phyloP scores from a whole-genome alignment of 2,888 invertebrate species.

The Hemistola chrysoprasaria region DNA sequence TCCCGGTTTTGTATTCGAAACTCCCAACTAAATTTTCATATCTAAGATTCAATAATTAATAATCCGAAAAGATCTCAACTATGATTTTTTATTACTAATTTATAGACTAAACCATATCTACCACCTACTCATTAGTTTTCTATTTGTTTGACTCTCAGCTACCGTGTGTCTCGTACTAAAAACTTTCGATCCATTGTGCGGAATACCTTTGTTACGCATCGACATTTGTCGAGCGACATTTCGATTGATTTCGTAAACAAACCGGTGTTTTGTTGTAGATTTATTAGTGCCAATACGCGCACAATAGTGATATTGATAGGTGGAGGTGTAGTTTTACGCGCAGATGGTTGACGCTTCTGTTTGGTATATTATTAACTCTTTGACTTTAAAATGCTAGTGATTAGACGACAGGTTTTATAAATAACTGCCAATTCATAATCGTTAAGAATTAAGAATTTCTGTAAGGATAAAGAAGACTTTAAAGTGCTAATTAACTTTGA shows the following conservation, averaged over 20 bases:
- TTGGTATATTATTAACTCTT: slow-evolving; percentile 13
- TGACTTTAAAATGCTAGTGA: background rate
- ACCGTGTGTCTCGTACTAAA: slow-evolving; percentile 51
- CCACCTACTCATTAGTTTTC: too few species aligned
- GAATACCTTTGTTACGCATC: slow-evolving; percentile 62
- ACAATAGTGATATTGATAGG: slow-evolving; percentile 42
- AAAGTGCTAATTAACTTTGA: too few species aligned
- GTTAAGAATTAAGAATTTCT: background rate
- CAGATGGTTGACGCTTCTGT: slow-evolving; percentile 32
- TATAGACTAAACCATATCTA: too few species aligned
- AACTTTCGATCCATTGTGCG: slow-evolving; percentile 60
- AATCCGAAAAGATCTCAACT: too few species aligned
- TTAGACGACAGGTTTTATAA: background rate
- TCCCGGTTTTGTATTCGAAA: too few species aligned
- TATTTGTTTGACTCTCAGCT: background rate
- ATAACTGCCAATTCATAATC: background rate
- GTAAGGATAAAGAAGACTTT: too few species aligned
- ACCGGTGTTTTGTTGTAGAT: slow-evolving; percentile 65
- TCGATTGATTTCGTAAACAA: slow-evolving; percentile 74
- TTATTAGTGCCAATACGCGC: slow-evolving; percentile 56
- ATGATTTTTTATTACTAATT: background rate
- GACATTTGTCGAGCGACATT: slow-evolving; percentile 69
- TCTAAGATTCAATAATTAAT: too few species aligned
- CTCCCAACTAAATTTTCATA: too few species aligned
- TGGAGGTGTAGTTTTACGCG: slow-evolving; percentile 40